These are phyloP conservation scores for Eclectus roratus DNA, from an alignment of 2,113 vertebrate genomes.

Conservation along the genomic window DNA sequence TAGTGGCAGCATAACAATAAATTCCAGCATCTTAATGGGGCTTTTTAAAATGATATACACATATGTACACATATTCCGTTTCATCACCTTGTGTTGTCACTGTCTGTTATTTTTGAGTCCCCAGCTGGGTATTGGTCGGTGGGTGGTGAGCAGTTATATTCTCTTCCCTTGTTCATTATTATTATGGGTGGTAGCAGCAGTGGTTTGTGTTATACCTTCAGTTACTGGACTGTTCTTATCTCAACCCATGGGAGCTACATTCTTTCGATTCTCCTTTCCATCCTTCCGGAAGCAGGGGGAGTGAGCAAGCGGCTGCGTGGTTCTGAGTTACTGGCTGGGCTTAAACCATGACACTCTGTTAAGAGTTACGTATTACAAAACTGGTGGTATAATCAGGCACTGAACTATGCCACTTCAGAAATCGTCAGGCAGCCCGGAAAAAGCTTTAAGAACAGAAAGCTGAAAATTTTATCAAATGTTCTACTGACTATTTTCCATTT, in stretches of 20 bases:
- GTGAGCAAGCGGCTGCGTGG: neutral
- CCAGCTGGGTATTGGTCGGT: neutral
- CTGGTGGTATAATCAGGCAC: neutral
- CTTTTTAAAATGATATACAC: neutral
- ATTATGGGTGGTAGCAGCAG: neutral
- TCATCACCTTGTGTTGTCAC: neutral
- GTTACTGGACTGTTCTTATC: neutral
- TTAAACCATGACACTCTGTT: neutral
- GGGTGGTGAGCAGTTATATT: neutral
- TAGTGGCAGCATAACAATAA: neutral
- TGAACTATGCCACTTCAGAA: neutral
- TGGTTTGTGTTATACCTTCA: neutral
- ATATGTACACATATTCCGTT: neutral
- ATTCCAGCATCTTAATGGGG: neutral
- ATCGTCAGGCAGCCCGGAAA: neutral
- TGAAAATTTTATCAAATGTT: neutral
- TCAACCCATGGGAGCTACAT: neutral
- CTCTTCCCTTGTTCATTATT: neutral
- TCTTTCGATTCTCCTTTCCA: neutral
- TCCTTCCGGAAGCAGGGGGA: neutral
- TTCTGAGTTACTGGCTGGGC: neutral
- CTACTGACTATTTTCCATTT: neutral
- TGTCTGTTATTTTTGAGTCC: neutral
- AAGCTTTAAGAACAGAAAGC: neutral
- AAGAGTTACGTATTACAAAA: slow-evolving; percentile 13